phyloP scores from a whole-genome alignment of 2,113 vertebrate genomes.

The Brienomyrus longianalis region DNA sequence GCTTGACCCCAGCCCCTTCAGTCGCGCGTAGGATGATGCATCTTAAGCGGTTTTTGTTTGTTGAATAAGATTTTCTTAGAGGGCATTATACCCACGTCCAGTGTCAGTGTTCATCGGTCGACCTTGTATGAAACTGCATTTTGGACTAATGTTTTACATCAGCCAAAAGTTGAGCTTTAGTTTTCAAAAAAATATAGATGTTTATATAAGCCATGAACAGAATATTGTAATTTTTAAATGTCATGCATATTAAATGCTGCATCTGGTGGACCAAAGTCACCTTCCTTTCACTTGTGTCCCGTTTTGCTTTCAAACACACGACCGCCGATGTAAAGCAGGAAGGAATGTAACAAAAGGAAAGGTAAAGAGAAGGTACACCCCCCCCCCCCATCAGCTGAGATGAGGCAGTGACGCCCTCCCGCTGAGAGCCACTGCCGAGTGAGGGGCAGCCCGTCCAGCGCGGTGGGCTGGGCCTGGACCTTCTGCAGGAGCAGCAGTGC shows the following conservation, averaged over 20 bases:
- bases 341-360: not conserved
- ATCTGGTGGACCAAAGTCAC: not conserved
- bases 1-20: not conserved
- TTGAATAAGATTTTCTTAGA: not conserved
- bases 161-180: not conserved
- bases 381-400: no score
- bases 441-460: no score
- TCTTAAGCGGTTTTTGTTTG: not conserved
- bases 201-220: constrained; percentile 4
- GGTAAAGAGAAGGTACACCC: no score
- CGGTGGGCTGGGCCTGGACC: no score
- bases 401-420: no score
- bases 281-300: not conserved
- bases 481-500: no score
- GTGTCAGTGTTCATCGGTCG: not conserved
- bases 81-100: not conserved
- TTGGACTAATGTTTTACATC: not conserved
- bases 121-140: not conserved
- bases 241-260: not conserved
- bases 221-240: not conserved
- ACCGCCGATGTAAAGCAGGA: not conserved
- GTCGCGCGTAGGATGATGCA: not conserved
- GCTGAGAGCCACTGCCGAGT: no score
- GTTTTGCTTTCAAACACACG: not conserved
- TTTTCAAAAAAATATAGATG: not conserved